phyloP scores from a whole-genome alignment of 2,888 invertebrate species.

The Eupithecia dodoneata region DNA sequence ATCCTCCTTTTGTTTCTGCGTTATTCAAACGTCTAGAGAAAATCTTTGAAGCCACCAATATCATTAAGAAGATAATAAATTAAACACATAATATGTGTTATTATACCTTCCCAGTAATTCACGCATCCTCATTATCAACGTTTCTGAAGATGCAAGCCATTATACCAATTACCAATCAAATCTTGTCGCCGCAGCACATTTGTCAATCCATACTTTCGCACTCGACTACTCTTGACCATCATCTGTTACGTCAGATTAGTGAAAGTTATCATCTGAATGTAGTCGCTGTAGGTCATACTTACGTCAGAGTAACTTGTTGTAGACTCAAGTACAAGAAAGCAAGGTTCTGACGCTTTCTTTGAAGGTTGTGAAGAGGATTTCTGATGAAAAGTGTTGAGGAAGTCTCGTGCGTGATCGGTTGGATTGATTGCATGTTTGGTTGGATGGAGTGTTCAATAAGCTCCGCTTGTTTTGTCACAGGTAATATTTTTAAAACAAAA shows the following conservation, averaged over 20 bases:
- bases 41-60: neutral
- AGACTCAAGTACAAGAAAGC: constrained; percentile 45
- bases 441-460: neutral
- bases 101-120: neutral
- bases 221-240: constrained; percentile 35
- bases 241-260: constrained; percentile 50
- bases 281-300: constrained; percentile 41
- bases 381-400: neutral
- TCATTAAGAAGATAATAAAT: neutral
- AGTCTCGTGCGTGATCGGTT: neutral
- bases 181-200: constrained; percentile 28
- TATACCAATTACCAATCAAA: constrained; percentile 26
- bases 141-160: constrained; percentile 8
- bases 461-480: neutral
- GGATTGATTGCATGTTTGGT: neutral
- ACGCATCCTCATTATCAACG: constrained; percentile 5
- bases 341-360: constrained; percentile 41
- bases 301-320: constrained; percentile 41
- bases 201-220: constrained; percentile 35
- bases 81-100: neutral
- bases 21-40: neutral
- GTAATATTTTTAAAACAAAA: too few species aligned
- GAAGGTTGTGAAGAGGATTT: constrained; percentile 24
- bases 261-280: constrained; percentile 49
- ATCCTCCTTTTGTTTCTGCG: neutral